A percentile compares a stretch with the other conserved stretches of the same genome.
Evolutionary conservation across 2,797 vertebrate genomes (phyloP).

Genomic region (Platalea minor): DNA sequence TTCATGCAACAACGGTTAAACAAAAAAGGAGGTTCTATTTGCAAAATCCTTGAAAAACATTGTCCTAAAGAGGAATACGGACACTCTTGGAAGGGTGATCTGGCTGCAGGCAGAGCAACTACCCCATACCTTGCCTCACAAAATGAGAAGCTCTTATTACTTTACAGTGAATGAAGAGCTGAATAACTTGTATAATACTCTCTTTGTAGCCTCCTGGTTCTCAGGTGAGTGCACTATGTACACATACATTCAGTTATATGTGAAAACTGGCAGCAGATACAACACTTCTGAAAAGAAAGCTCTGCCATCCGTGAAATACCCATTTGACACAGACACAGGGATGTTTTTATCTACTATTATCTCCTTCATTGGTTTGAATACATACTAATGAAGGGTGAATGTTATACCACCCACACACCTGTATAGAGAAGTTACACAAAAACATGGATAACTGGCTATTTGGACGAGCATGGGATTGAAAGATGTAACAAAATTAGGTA

Average conservation of each 20-base stretch:
- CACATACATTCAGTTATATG: neutral
- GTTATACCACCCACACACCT: neutral
- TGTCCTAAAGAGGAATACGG: neutral
- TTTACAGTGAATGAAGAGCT: neutral
- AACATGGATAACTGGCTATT: neutral
- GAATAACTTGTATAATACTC: neutral
- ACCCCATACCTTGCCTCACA: neutral
- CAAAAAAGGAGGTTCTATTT: neutral
- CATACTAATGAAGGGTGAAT: neutral
- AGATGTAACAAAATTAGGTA: neutral
- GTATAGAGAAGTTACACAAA: neutral
- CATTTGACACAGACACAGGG: neutral
- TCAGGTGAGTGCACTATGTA: neutral
- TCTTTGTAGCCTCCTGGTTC: neutral
- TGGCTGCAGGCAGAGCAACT: neutral
- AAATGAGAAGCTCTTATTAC: neutral
- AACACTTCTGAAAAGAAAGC: neutral
- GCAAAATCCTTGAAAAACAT: neutral
- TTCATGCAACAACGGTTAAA: neutral
- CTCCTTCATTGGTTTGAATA: neutral
- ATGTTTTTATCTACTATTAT: neutral
- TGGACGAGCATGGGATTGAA: neutral
- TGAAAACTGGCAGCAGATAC: neutral
- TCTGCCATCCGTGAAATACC: neutral
- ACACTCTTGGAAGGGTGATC: neutral